Conservation (phyloP, 1,140 invertebrate genomes). For the Tribolium castaneum region DNA sequence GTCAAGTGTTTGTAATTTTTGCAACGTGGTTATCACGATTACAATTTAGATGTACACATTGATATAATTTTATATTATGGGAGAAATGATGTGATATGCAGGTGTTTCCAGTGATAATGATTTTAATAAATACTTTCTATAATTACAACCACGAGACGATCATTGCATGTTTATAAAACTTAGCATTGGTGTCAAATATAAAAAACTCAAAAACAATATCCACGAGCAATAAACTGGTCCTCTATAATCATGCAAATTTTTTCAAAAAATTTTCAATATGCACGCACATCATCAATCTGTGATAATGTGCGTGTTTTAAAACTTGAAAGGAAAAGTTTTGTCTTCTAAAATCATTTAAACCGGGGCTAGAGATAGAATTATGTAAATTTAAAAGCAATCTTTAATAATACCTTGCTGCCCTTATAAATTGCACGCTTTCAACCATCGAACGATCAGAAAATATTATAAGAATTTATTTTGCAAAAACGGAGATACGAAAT, state of each 20-base stretch:
- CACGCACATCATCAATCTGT: constrained; percentile 4
- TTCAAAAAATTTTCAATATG: constrained; percentile 19
- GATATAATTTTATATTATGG: constrained; percentile 42
- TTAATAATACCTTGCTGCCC: constrained; percentile 30
- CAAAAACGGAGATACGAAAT: not conserved
- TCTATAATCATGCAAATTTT: constrained; percentile 42
- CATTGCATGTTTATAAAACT: constrained; percentile 29
- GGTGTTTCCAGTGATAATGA: constrained; percentile 35
- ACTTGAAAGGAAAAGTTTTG: constrained; percentile 35
- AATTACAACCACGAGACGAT: constrained; percentile 36
- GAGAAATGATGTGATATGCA: constrained; percentile 28
- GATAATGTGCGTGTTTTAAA: constrained; percentile 35
- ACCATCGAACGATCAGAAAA: constrained; percentile 4
- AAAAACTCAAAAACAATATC: constrained; percentile 1
- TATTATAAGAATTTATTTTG: constrained; percentile 15
- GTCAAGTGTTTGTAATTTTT: constrained; percentile 8
- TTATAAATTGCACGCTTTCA: constrained; percentile 32
- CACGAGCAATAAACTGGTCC: not conserved
- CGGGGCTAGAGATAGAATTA: constrained; percentile 39
- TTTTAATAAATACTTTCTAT: constrained; percentile 41
- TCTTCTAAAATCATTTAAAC: constrained; percentile 37
- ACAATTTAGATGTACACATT: constrained; percentile 40
- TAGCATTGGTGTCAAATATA: constrained; percentile 5
- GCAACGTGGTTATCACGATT: constrained; percentile 21
- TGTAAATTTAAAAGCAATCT: constrained; percentile 41